A percentile compares a stretch with the other conserved stretches of the same genome.
Evolutionary conservation across 2,797 vertebrate genomes (phyloP).

Genomic region (Tangara arthus): DNA sequence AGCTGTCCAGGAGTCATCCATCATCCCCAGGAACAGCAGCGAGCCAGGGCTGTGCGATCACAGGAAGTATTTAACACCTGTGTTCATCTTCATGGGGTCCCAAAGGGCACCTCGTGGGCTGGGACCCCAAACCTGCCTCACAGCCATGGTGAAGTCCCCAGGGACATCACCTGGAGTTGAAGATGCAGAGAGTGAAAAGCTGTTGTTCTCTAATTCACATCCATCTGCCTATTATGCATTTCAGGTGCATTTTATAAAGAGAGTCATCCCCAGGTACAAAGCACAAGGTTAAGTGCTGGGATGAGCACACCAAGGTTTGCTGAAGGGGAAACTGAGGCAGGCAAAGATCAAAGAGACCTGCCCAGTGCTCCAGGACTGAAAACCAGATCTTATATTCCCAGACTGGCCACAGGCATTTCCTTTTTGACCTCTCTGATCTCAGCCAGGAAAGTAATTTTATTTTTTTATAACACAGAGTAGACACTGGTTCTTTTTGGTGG

Average conservation of each 20-base stretch:
- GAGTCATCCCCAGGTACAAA: not conserved
- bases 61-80: slow-evolving; percentile 29
- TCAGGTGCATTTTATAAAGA: not conserved
- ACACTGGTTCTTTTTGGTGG: not conserved
- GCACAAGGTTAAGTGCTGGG: not conserved
- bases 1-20: slow-evolving; percentile 58
- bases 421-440: not conserved
- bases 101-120: not conserved
- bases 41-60: not conserved
- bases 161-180: not conserved
- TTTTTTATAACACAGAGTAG: not conserved
- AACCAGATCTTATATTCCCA: not conserved
- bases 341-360: not conserved
- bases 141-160: not conserved
- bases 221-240: accelerated
- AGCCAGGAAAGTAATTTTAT: not conserved
- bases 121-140: not conserved
- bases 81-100: not conserved
- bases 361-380: not conserved
- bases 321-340: slow-evolving; percentile 12
- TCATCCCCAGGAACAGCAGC: slow-evolving; percentile 9
- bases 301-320: not conserved
- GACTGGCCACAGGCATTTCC: not conserved
- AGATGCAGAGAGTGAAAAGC: not conserved
- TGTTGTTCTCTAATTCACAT: not conserved